Evolutionary conservation across 2,113 vertebrate genomes (phyloP).

Genomic region (Gasterosteus aculeatus): DNA sequence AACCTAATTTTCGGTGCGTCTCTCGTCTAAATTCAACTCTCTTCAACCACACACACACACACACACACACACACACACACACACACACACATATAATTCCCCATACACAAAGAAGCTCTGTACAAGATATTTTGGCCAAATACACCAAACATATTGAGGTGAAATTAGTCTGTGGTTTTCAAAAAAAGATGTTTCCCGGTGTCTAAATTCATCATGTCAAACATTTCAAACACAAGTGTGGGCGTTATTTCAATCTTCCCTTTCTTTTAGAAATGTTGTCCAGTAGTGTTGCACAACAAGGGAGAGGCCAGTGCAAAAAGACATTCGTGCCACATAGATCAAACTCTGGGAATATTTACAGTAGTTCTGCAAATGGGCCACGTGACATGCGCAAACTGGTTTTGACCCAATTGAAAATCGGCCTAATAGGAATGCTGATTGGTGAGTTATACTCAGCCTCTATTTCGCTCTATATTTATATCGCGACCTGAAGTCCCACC

Average conservation of each 20-base stretch:
- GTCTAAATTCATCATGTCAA: constrained; percentile 17
- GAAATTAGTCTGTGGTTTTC: constrained; percentile 13
- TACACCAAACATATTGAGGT: constrained; percentile 27
- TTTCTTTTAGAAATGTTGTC: constrained; percentile 28
- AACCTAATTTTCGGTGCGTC: constrained; percentile 55
- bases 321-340: neutral
- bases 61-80: constrained; percentile 2
- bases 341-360: neutral
- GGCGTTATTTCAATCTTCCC: neutral
- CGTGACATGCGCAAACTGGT: neutral
- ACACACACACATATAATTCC: neutral
- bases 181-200: neutral
- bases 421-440: neutral
- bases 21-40: constrained; percentile 13
- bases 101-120: constrained; percentile 35
- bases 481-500: neutral
- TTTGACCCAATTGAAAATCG: neutral
- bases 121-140: constrained; percentile 29
- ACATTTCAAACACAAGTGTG: neutral
- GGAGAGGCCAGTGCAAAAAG: neutral
- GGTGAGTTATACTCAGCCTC: neutral
- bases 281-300: constrained; percentile 24
- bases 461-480: too few relatives aligned
- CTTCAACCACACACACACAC: constrained; percentile 3
- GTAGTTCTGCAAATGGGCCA: neutral